A percentile compares a stretch with the other conserved stretches of the same genome.
Evolutionary conservation across 1,140 invertebrate genomes (phyloP).

Genomic region (Pseudomyrmex pallidus): DNA sequence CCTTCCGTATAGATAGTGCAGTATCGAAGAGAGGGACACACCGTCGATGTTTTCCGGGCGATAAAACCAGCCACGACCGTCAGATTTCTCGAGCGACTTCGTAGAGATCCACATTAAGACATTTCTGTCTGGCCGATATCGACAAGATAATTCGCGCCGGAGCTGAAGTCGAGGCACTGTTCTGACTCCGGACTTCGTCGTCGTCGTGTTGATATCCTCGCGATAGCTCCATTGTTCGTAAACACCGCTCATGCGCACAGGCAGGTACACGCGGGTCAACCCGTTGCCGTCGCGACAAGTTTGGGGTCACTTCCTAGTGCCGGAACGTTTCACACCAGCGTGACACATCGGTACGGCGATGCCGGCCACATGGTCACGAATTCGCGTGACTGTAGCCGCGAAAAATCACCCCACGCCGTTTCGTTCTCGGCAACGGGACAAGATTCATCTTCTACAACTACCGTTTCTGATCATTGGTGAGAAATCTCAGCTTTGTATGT

Average conservation of each 20-base stretch:
- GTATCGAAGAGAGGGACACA: neutral
- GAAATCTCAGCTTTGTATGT: constrained; percentile 36
- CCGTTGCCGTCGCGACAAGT: constrained; percentile 69
- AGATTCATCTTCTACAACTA: constrained; percentile 18
- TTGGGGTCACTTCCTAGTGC: constrained; percentile 78
- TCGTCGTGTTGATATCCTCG: constrained; percentile 77
- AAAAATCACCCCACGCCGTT: constrained; percentile 68
- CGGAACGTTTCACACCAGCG: constrained; percentile 78
- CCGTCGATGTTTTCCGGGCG: constrained; percentile 29
- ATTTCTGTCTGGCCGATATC: constrained; percentile 76
- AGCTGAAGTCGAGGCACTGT: constrained; percentile 72
- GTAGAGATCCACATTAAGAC: constrained; percentile 75
- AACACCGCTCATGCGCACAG: constrained; percentile 71
- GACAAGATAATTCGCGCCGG: constrained; percentile 71
- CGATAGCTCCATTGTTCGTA: constrained; percentile 80
- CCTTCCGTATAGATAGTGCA: constrained; percentile 5
- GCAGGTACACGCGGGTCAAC: constrained; percentile 49
- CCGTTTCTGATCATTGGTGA: constrained; percentile 40
- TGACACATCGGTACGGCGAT: constrained; percentile 74
- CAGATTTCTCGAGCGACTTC: constrained; percentile 40
- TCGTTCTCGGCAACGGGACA: constrained; percentile 4
- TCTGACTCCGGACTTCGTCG: constrained; percentile 48
- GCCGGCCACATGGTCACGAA: constrained; percentile 77
- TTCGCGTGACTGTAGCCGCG: constrained; percentile 75
- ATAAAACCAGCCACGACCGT: constrained; percentile 36